Evolutionary conservation across 1,140 invertebrate genomes (phyloP), one percentile per base, ranked within the genome.

Genomic region (Drosophila sulfurigaster): DNA sequence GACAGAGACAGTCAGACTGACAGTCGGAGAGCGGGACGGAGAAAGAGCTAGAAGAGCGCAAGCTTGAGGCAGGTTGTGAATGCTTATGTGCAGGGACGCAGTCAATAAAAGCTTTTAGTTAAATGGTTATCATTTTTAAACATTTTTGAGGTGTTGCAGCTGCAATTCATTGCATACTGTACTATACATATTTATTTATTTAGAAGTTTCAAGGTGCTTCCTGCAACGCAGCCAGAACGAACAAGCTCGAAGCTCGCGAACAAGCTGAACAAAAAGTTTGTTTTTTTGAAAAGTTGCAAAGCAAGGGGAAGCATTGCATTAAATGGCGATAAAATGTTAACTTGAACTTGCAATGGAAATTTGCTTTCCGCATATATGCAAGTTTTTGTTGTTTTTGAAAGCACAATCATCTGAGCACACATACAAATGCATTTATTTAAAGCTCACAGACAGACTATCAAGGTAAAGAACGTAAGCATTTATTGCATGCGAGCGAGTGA

Each of bases 191-290:
- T 71, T 73, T 68, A 82, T 87, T 88, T 88, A 87, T 89, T 83
- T 89, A 89, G 83, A 88, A 89, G 85, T 83, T 90, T 87, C 90
- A 91, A 91, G 90, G 90, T 60, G 73, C 80, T 91, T 91, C 90
- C 90, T 86, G 88, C 66, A 66, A 69, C 59, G 49, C 79, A 43
- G 59, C 71, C 64, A 73, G 48, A 66, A 65, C 67, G 8, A 38
- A 38, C 35, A 38, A 38, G 35, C 35, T 38, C 35, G 35, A 38
- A 46, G 20, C 56, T 28, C 3, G 20, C 65, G 49, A 59, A 11
- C 35, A 68, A 46, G 35, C 15, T 43, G 13, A 58, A 43, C 64
- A 75, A 59, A 79, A 78, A 75, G 68, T 64, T 25, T 25, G 20
- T 25, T 25, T 25, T 77, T 87, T 73, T 16, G 2, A 78, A 88